phyloP scores from a whole-genome alignment of 2,888 invertebrate genomes.

The Limnephilus lunatus region DNA sequence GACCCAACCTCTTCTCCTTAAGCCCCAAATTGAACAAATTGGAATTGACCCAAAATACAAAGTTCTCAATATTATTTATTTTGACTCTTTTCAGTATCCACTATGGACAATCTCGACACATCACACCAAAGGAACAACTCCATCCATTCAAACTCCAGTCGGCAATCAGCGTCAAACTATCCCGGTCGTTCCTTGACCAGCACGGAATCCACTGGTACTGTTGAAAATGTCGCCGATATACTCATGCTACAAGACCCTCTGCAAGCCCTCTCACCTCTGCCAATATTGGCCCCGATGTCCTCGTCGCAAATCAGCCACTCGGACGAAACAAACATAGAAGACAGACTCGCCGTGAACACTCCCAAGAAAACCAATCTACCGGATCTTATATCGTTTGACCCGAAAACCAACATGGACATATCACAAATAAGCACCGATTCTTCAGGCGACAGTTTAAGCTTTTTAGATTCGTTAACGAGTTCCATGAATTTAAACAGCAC shows the following conservation, averaged over 20 bases:
- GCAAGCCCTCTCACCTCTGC: background rate
- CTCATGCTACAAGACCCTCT: constrained; percentile 56
- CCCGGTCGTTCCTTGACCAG: constrained; percentile 19
- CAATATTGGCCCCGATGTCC: background rate
- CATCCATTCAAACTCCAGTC: constrained; percentile 39
- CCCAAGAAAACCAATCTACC: constrained; percentile 58
- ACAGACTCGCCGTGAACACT: constrained; percentile 34
- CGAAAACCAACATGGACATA: constrained; percentile 53
- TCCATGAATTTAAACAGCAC: constrained; percentile 23
- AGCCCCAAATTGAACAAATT: too few relatives aligned
- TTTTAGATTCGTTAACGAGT: constrained; percentile 49
- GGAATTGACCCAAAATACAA: background rate
- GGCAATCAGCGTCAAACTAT: constrained; percentile 27
- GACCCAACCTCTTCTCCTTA: too few relatives aligned
- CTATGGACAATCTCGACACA: constrained; percentile 58
- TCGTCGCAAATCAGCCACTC: constrained; percentile 33
- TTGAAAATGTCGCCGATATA: constrained; percentile 59
- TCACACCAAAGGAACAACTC: constrained; percentile 50
- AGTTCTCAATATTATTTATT: background rate
- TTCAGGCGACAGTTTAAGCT: constrained; percentile 57
- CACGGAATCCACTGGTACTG: constrained; percentile 10
- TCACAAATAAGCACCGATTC: constrained; percentile 59
- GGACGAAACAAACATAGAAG: constrained; percentile 28
- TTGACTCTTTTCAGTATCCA: constrained; percentile 59
- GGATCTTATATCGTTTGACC: constrained; percentile 61